Evolutionary conservation across 92 coral and sea anemone genomes (phyloP), one percentile per base, ranked within the genome.

Genomic region (Paramuricea clavata): DNA sequence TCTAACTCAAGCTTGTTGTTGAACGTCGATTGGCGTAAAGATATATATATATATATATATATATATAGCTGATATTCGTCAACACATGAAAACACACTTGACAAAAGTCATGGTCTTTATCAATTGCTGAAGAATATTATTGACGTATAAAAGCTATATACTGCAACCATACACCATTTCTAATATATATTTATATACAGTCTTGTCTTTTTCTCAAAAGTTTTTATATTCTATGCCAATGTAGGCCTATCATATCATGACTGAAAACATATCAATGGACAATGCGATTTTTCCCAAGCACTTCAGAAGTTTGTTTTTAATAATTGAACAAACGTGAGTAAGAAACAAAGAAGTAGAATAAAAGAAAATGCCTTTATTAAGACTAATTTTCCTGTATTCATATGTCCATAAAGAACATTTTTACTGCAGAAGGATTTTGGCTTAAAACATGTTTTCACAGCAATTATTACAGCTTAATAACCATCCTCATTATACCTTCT

Each of bases 271-370:
- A 28, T 60, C 9, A 28, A 22, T 60, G 3, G 68, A 22, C 12
- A 28, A 60, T 26, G 68, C 10, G 32, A n/a, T 28, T 21, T 28
- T 28, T 28, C 68, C 32, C 52, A 47, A 2, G 16, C 52, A 60
- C 68, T 60, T 60, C 31, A 60, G 21, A 60, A 60, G 68, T 60
- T 60, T 60, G 68, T 60, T 60, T 60, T 60, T 26, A 22, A 22
- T 60, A 60, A 60, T 60, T 60, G 33, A 25, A 22, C 68, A 60
- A 60, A 30, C 68, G 32, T 60, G 68, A 21, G 68, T 30, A 60
- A 60, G 1, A 60, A 8, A 60, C 68, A 60, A 60, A 60, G 68
- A 60, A 7, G 65, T 5, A n/a, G 17, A 57, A 16, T 57, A 26
- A 60, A 60, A 21, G 32, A 60, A 28, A 60, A 60, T 21, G 11